Evolutionary conservation across 2,888 invertebrate species (phyloP), one percentile per base, ranked within the genome.

Genomic region (Thymelicus lineola): DNA sequence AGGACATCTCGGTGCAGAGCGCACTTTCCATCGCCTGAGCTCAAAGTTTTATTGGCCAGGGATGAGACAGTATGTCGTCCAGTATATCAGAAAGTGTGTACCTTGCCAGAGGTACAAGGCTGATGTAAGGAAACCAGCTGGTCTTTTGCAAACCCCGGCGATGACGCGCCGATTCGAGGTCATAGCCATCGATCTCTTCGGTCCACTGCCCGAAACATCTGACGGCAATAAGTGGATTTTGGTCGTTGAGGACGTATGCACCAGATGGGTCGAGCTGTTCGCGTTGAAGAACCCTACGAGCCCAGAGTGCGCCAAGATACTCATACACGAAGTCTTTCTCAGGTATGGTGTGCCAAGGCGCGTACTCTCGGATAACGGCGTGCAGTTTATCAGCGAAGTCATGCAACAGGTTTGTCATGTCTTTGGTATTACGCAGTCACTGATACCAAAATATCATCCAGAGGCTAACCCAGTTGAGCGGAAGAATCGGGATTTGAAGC

Each of bases 1-100:
- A 0, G 82, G 80, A 6, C 82, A 84, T 10, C 38, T 46, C 0
- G 78, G 78, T 9, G 15, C 75, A 0, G 74, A 78, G 69, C 53
- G 72, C 68, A 17, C 86, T 86, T 73, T 76, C 75, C 14, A 72
- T 83, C 6, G 88, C 85, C 1, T 89, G 89, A 72, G 78, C 78
- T 3, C 71, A 86, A 12, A 38, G 35, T 71, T 53, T 12, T 64
- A 64, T 7, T 64, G 64, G 64, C 55, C 64, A 64, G 53, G 64
- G 15, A 64, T 64, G 64, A 64, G 20, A 9, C 38, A 48, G 7
- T 64, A n/a, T 55, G 42, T 55, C 0, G 10, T 42, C n/a, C 20
- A 48, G 0, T 55, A 64, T 7, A 55, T 64, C 20, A 64, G 55
- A 20, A 48, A 20, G 38, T 64, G 64, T 6, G 63, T 64, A 4